Evolutionary conservation across 2,888 invertebrate genomes (phyloP).

Genomic region (Boloria euphrosyne): DNA sequence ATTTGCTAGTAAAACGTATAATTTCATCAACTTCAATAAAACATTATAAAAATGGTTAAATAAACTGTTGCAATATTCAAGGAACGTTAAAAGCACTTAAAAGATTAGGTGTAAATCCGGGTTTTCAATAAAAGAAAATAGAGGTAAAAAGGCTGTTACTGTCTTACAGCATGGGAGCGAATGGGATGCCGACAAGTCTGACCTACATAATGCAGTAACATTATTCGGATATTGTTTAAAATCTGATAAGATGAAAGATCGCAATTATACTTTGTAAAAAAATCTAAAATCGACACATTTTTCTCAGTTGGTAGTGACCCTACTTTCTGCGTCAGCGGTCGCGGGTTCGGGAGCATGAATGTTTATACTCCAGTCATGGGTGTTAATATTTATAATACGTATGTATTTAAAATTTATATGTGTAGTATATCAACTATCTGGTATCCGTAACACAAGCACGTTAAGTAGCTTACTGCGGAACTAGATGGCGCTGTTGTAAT

Average conservation of each 20-base stretch:
- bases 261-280: slow-evolving; percentile 5
- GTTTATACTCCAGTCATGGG: too few species aligned
- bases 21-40: slow-evolving; percentile 1
- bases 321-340: too few species aligned
- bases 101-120: slow-evolving; percentile 36
- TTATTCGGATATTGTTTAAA: slow-evolving; percentile 10
- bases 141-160: slow-evolving; percentile 26
- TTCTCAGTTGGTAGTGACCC: too few species aligned
- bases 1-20: too few species aligned
- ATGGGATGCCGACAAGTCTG: slow-evolving; percentile 15
- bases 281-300: too few species aligned
- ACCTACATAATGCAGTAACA: slow-evolving; percentile 23
- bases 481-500: too few species aligned
- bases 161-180: slow-evolving; percentile 24
- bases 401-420: too few species aligned
- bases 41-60: slow-evolving; percentile 15
- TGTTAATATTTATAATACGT: too few species aligned
- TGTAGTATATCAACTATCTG: too few species aligned
- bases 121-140: slow-evolving; percentile 37
- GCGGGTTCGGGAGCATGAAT: too few species aligned
- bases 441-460: too few species aligned
- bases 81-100: slow-evolving; percentile 31
- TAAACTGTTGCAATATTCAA: slow-evolving; percentile 29
- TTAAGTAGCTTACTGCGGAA: too few species aligned
- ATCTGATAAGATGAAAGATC: slow-evolving; percentile 6